Evolutionary conservation across 2,113 vertebrate genomes (phyloP).

Genomic region (Salvelinus namaycush): DNA sequence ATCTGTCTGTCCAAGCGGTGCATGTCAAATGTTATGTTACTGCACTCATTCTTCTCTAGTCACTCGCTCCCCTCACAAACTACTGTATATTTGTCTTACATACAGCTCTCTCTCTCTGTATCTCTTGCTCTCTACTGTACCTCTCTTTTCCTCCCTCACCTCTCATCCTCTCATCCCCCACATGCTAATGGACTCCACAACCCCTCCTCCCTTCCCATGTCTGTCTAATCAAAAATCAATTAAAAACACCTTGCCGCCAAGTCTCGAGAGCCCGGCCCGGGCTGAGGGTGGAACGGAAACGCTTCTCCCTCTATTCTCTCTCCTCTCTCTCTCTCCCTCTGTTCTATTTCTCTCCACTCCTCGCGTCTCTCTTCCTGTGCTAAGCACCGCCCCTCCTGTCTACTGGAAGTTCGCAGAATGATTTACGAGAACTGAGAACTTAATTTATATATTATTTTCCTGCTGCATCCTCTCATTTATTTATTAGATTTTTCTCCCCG

Average conservation of each 20-base stretch:
- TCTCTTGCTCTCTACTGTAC: conserved; percentile 13
- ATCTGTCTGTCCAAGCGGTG: conserved; percentile 46
- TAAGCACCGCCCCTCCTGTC: conserved; percentile 80
- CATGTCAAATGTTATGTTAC: conserved; percentile 51
- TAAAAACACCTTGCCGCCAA: conserved; percentile 82
- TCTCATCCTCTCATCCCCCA: conserved; percentile 53
- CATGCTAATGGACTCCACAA: conserved; percentile 77
- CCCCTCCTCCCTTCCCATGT: conserved; percentile 48
- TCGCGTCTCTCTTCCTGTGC: conserved; percentile 47
- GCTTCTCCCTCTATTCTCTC: conserved; percentile 59
- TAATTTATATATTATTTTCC: conserved; percentile 83
- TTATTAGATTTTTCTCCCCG: conserved; percentile 80
- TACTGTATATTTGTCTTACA: conserved; percentile 24
- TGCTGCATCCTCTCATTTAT: conserved; percentile 85
- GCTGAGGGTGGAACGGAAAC: conserved; percentile 74
- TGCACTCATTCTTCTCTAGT: conserved; percentile 62
- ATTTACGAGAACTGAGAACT: conserved; percentile 85
- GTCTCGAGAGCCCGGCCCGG: conserved; percentile 73
- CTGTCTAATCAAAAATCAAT: conserved; percentile 85
- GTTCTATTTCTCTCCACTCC: conserved; percentile 10
- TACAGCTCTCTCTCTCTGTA: conserved; percentile 14
- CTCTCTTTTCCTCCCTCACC: conserved; percentile 28
- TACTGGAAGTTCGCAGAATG: conserved; percentile 85
- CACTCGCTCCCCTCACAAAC: conserved; percentile 45
- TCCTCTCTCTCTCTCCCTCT: conserved; percentile 20